These are phyloP conservation scores for Scolanthus callimorphus DNA, from an alignment of 92 coral and sea anemone species.

Conservation along the genomic window DNA sequence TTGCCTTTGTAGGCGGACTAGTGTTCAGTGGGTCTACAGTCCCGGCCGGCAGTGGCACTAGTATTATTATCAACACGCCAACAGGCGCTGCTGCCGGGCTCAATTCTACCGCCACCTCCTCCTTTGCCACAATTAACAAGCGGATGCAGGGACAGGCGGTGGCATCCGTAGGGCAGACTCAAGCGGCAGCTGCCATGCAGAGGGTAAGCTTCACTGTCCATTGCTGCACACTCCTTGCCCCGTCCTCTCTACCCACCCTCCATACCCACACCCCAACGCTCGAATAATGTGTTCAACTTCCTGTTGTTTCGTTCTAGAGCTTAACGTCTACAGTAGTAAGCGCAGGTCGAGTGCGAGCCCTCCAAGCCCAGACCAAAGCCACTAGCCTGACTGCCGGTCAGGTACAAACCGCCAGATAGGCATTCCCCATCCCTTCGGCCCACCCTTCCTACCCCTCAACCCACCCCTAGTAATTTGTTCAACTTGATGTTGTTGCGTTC, in stretches of 20 bases:
- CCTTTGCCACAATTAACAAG: conserved; percentile 91
- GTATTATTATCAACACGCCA: conserved; percentile 92
- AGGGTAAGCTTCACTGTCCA: conserved; percentile 13
- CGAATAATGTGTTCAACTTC: too few species aligned
- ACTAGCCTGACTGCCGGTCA: conserved; percentile 12
- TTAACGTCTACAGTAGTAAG: conserved; percentile 34
- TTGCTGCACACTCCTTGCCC: too few species aligned
- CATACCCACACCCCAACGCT: too few species aligned
- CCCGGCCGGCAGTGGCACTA: conserved; percentile 64
- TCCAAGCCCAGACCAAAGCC: conserved; percentile 7
- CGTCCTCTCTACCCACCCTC: too few species aligned
- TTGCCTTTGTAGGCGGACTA: conserved; percentile 40
- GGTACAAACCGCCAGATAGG: too few species aligned
- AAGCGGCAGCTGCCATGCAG: conserved; percentile 41
- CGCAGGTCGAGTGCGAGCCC: conserved; percentile 30
- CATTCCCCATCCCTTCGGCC: too few species aligned
- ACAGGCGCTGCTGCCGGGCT: conserved; percentile 72
- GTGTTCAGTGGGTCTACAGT: conserved; percentile 64
- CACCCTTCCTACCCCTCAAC: too few species aligned
- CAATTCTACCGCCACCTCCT: conserved; percentile 53
- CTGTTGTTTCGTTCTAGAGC: conserved; percentile 37
- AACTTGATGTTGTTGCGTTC: too few species aligned
- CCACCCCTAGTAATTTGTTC: too few species aligned
- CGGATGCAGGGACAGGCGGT: conserved; percentile 80
- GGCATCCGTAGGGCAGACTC: conserved; percentile 58